phyloP scores from a whole-genome alignment of 2,113 vertebrate genomes.

The Leucopsar rothschildi region DNA sequence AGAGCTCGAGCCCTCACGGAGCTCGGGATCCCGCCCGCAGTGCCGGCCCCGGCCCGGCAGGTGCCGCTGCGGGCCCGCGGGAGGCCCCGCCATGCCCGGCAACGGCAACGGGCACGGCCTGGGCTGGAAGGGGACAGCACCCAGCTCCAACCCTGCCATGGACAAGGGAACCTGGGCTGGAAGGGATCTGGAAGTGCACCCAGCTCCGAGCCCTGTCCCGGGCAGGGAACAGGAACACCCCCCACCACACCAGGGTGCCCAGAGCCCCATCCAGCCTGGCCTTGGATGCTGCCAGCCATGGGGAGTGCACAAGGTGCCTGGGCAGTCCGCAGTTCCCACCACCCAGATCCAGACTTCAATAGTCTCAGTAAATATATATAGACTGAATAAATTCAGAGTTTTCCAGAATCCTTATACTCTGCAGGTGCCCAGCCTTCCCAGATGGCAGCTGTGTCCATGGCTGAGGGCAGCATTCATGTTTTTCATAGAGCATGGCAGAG shows the following conservation, averaged over 20 bases:
- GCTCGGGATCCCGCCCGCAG: neutral
- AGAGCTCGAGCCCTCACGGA: neutral
- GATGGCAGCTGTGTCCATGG: neutral
- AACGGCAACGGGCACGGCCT: no score
- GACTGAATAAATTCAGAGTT: no score
- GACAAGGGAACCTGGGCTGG: no score
- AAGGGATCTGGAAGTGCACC: no score
- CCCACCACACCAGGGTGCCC: neutral
- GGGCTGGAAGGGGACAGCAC: neutral
- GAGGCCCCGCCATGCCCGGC: neutral
- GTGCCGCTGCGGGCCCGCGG: neutral
- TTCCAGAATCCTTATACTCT: neutral
- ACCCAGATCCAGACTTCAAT: accelerated
- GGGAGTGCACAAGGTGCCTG: neutral
- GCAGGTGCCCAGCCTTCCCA: neutral
- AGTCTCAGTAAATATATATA: accelerated
- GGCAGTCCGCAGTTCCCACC: neutral
- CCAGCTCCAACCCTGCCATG: no score
- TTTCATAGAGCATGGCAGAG: accelerated
- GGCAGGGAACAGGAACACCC: neutral
- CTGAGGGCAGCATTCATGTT: accelerated
- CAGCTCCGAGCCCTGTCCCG: no score
- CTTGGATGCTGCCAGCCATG: neutral
- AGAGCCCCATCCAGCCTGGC: neutral
- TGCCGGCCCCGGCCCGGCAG: neutral